A percentile compares a stretch with the other conserved stretches of the same genome.
These are phyloP conservation scores for Erythrocercus mccallii DNA, from an alignment of 2,113 vertebrate genomes.

Conservation along the genomic window DNA sequence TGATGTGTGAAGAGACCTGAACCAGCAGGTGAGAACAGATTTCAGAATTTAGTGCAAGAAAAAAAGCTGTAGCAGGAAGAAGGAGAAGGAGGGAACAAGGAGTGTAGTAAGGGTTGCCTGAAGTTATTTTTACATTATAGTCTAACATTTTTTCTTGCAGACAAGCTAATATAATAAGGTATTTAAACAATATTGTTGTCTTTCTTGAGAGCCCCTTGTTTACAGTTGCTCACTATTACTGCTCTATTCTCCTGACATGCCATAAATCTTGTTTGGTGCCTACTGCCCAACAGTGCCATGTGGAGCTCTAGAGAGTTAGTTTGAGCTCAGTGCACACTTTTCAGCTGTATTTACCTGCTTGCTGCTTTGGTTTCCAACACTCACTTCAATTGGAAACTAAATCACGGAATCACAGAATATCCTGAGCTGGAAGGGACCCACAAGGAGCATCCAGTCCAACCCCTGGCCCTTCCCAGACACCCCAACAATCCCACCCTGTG, in stretches of 20 bases:
- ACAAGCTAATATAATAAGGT: not conserved
- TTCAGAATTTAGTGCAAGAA: not conserved
- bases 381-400: not conserved
- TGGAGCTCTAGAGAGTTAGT: not conserved
- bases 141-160: not conserved
- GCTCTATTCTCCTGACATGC: not conserved
- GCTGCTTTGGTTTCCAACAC: not conserved
- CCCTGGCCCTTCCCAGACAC: not conserved
- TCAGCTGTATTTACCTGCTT: not conserved
- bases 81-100: not conserved
- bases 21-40: not conserved
- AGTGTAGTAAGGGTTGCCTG: not conserved
- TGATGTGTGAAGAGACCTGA: not conserved
- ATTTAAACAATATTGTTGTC: not conserved
- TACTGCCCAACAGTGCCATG: not conserved
- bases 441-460: fast-evolving
- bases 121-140: not conserved
- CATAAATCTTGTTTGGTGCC: not conserved
- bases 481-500: not conserved
- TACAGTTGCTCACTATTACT: not conserved
- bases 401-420: fast-evolving
- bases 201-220: not conserved
- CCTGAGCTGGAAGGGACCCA: fast-evolving
- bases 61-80: not conserved
- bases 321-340: not conserved